phyloP scores from a whole-genome alignment of 2,113 vertebrate species.

The Polypterus bichir region DNA sequence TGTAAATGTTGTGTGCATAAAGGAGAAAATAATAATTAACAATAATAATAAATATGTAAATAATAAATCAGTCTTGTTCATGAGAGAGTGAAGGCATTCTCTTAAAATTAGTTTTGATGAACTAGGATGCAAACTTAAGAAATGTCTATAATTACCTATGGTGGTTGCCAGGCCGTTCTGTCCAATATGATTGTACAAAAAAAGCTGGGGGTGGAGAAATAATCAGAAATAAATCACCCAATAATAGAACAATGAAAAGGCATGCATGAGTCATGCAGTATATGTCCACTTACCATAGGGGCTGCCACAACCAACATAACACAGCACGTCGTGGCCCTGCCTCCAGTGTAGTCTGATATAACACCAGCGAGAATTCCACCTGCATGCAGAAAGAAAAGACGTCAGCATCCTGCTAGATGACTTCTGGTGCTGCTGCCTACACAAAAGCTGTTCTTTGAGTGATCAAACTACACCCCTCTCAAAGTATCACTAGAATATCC shows the following conservation, averaged over 20 bases:
- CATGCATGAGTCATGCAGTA: background rate
- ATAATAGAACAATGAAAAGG: background rate
- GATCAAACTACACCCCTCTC: too few species aligned
- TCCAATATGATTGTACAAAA: slow-evolving; percentile 77
- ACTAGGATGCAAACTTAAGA: background rate
- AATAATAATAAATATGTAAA: too few species aligned
- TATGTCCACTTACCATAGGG: slow-evolving; percentile 63
- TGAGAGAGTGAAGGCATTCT: background rate
- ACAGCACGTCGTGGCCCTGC: slow-evolving; percentile 81
- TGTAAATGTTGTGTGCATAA: too few species aligned
- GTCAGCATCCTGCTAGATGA: too few species aligned
- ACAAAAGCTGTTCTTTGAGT: too few species aligned
- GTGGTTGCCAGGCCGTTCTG: slow-evolving; percentile 63
- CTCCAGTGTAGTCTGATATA: slow-evolving; percentile 71
- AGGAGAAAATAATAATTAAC: too few species aligned
- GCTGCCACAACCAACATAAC: slow-evolving; percentile 76
- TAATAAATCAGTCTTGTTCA: too few species aligned
- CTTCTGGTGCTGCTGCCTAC: too few species aligned
- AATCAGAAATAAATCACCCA: background rate
- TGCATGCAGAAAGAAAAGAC: slow-evolving; percentile 23
- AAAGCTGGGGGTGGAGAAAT: slow-evolving; percentile 55
- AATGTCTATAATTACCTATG: slow-evolving; percentile 47
- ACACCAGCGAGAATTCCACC: slow-evolving; percentile 81
- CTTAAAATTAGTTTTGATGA: background rate
- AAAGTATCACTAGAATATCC: too few species aligned